Evolutionary conservation across 2,797 vertebrate genomes (phyloP).

Genomic region (Perodicticus potto): DNA sequence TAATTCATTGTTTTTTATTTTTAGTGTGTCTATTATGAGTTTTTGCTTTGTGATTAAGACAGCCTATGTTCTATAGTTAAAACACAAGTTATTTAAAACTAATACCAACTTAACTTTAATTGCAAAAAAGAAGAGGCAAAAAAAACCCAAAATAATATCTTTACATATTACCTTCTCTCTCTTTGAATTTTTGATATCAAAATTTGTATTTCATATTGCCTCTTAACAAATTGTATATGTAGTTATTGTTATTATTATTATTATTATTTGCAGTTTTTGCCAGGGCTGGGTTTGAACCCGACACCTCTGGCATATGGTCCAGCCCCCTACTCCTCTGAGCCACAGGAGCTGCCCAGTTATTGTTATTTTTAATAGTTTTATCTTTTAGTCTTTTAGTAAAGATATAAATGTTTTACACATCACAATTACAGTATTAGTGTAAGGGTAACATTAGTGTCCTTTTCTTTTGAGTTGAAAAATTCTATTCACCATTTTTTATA

Average conservation of each 20-base stretch:
- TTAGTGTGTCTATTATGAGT: background rate
- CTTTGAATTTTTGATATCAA: background rate
- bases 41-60: background rate
- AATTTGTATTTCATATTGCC: background rate
- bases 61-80: background rate
- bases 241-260: background rate
- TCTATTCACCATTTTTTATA: background rate
- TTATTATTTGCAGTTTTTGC: no score
- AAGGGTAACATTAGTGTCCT: background rate
- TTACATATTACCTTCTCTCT: background rate
- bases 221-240: background rate
- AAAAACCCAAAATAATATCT: background rate
- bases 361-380: background rate
- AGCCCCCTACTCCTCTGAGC: no score
- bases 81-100: background rate
- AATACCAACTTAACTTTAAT: background rate
- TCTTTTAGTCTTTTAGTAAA: background rate
- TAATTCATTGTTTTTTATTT: background rate
- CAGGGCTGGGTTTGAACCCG: no score
- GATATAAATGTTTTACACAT: background rate
- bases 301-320: no score
- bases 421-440: background rate
- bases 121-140: background rate
- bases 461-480: background rate
- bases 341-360: background rate